Percentiles rank a stretch among this genome's conserved stretches.
These are phyloP conservation scores for Labroides dimidiatus DNA, from an alignment of 2,797 vertebrate species.

Conservation along the genomic window DNA sequence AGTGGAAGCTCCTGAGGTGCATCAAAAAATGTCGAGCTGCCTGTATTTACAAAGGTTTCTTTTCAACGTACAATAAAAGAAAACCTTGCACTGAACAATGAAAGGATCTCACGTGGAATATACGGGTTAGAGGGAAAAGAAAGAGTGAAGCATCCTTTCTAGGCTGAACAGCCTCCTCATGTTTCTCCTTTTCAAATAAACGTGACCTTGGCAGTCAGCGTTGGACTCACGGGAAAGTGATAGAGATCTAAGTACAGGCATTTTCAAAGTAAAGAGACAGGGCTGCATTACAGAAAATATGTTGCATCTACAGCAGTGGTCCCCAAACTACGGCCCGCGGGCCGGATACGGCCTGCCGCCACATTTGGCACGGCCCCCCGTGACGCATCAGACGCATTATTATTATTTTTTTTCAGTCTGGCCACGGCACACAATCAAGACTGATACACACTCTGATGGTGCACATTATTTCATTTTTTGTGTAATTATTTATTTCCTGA, in stretches of 20 bases:
- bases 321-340: too few species aligned
- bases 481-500: too few species aligned
- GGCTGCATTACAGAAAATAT: not conserved
- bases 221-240: not conserved
- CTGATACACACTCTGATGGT: too few species aligned
- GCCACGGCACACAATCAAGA: too few species aligned
- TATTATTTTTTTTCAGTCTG: too few species aligned
- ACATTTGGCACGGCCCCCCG: too few species aligned
- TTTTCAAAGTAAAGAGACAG: not conserved
- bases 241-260: not conserved
- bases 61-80: not conserved
- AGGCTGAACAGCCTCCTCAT: not conserved
- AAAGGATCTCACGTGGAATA: not conserved
- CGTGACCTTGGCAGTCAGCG: not conserved
- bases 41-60: not conserved
- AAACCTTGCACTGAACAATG: not conserved
- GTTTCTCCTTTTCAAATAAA: not conserved
- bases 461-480: too few species aligned
- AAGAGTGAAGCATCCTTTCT: not conserved
- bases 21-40: not conserved
- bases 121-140: not conserved
- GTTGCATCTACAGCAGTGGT: conserved; percentile 6
- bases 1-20: not conserved
- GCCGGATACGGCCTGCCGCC: too few species aligned
- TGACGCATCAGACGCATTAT: too few species aligned